Base-by-base conservation (phyloP, 2,888 invertebrate genomes). In the Eilema depressum region DNA sequence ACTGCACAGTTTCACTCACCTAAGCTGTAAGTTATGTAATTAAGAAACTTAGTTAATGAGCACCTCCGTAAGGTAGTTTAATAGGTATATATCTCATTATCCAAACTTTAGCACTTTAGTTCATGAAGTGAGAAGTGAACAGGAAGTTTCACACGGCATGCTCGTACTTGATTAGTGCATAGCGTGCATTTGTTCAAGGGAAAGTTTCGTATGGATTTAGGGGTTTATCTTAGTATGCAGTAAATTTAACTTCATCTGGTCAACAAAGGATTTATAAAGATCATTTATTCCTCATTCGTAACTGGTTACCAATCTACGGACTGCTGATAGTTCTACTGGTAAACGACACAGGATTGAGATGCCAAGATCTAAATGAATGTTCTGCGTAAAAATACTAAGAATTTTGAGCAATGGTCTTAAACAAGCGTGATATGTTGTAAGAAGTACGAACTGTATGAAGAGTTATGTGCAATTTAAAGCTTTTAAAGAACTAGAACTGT, bases 11-110 rank as follows among this genome's bases (percentile, higher is more conserved):
- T n/a, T 53, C n/a, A 53, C 53, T 53, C 20, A 53, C 10, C 53
- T 26, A 59, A 26, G 28, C 59, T 8, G 17, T 59, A 26, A 75
- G 41, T 62, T 69, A 26, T 37, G 53, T 69, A 68, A 71, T 67
- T 69, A 73, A 60, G 23, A 56, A 74, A 71, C 64, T 71, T 66
- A 60, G 30, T 65, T 73, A 65, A 70, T 74, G 63, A 74, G 65
- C 25, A 53, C n/a, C 53, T 67, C 64, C 64, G 41, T 73, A 69
- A 74, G 70, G 53, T 70, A 69, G 68, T 75, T 74, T 69, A 72
- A 73, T 68, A 67, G 66, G 28, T 69, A 67, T 63, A 37, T 33
- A 57, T 71, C 63, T 26, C 63, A 67, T 74, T 70, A 73, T 37
- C 57, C 23, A 80, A n/a, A 72, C 62, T 76, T 74, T 17, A 26